Evolutionary conservation across 2,797 vertebrate genomes (phyloP).

Genomic region (Psittacula derbiana): DNA sequence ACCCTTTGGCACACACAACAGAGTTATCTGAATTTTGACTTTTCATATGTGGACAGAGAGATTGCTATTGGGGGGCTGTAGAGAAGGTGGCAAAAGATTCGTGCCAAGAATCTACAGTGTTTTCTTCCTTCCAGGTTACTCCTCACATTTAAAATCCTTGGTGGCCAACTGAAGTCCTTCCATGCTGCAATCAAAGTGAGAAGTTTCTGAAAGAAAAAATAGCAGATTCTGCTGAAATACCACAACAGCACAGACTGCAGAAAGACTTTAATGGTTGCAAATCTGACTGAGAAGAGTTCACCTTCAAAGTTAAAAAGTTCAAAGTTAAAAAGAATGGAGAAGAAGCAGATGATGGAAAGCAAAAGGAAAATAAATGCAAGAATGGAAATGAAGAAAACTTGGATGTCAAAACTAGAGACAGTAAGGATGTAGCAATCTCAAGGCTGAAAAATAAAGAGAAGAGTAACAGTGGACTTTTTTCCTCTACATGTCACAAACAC

Average conservation of each 20-base stretch:
- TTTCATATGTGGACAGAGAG: background rate
- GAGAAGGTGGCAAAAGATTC: background rate
- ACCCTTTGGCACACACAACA: background rate
- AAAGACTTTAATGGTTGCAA: background rate
- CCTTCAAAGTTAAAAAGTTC: no score
- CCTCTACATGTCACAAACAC: fast-evolving
- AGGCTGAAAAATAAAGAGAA: background rate
- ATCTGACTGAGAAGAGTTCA: background rate
- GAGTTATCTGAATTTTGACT: background rate
- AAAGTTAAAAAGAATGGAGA: background rate
- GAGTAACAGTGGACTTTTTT: background rate
- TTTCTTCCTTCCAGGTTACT: slow-evolving; percentile 15
- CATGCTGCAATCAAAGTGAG: background rate
- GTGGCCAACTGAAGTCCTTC: background rate
- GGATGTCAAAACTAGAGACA: background rate
- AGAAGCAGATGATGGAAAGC: background rate
- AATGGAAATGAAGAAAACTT: background rate
- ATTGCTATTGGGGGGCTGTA: fast-evolving
- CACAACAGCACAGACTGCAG: background rate
- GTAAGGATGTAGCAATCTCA: background rate
- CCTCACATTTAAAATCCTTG: background rate
- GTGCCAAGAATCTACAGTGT: background rate
- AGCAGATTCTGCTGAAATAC: background rate
- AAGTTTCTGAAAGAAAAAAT: slow-evolving; percentile 49
- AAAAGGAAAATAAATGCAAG: background rate